Base-by-base conservation (phyloP, 2,113 vertebrate species). In the Eulemur macaco region DNA sequence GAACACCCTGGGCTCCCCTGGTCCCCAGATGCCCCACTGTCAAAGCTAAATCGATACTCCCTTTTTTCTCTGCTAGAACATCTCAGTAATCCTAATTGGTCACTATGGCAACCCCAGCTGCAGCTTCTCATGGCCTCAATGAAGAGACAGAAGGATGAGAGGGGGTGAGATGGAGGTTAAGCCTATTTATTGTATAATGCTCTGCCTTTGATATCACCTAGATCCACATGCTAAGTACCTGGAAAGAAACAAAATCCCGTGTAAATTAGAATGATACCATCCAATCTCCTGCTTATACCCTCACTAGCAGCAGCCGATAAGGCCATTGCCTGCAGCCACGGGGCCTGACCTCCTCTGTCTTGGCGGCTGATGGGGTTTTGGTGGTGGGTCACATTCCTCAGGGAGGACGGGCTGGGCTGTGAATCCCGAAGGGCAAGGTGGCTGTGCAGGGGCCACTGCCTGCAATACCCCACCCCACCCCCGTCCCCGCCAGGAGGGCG, bases 61-160 rank as follows among this genome's bases (percentile, higher is more conserved):
- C 95, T 96, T 98, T 97, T 98, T 96, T 95, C 96, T 97, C 97
- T 80, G 95, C 94, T 91, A 96, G 95, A 98, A 95, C 95, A 96
- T 96, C 96, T 97, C 98, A 63, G 97, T 98, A 97, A 97, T 97
- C 98, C 97, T 98, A 97, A 98, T 97, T 98, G 97, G 97, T 98
- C 97, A 96, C 98, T 97, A 98, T 98, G 95, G 98, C 98, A 97
- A 98, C 98, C 97, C 94, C 96, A 94, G 97, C 97, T 96, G 95
- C 92, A 94, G 97, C 94, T 84, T 71, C 96, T 96, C 71, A 0
- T 96, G 86, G 97, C 95, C 97, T 96, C 96, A 93, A 60, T 81
- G 95, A 96, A 97, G 97, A 98, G 97, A 96, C 94, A 92, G 97
- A 85, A 94, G 95, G 97, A 97, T 91, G 96, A 97, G 96, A 98